phyloP scores from a whole-genome alignment of 2,888 invertebrate genomes.

The Tipula unca region DNA sequence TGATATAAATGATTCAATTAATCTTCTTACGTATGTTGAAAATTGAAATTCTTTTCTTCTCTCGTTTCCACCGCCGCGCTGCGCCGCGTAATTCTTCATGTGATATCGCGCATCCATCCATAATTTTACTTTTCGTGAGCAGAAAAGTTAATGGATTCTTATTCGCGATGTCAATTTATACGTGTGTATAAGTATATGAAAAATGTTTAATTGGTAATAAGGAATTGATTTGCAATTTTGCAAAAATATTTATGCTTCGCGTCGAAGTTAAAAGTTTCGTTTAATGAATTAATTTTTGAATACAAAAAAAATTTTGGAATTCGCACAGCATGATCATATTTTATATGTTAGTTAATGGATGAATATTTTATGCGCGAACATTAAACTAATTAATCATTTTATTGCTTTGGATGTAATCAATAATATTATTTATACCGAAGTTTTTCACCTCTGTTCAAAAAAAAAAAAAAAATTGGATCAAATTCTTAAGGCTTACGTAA shows the following conservation, averaged over 20 bases:
- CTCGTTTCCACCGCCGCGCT: background rate
- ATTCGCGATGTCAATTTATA: background rate
- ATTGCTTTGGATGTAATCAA: background rate
- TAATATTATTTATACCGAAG: background rate
- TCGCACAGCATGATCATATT: background rate
- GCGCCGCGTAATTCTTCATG: background rate
- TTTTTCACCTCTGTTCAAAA: background rate
- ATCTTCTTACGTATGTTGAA: constrained; percentile 9
- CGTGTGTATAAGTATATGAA: background rate
- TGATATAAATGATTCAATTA: background rate
- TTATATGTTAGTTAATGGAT: background rate
- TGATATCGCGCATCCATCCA: background rate
- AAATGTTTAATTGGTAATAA: background rate
- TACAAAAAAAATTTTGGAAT: background rate
- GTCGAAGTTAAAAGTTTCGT: background rate
- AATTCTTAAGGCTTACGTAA: background rate
- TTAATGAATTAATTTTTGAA: background rate
- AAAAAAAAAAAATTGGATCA: background rate
- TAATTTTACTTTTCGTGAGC: background rate
- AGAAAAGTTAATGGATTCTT: background rate
- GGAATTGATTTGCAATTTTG: background rate
- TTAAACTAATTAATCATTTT: background rate
- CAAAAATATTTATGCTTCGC: background rate
- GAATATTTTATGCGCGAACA: background rate
- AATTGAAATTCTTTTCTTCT: background rate